Base-by-base conservation (phyloP, 2,888 invertebrate genomes). In the Dyspetes luteomarginatus region DNA sequence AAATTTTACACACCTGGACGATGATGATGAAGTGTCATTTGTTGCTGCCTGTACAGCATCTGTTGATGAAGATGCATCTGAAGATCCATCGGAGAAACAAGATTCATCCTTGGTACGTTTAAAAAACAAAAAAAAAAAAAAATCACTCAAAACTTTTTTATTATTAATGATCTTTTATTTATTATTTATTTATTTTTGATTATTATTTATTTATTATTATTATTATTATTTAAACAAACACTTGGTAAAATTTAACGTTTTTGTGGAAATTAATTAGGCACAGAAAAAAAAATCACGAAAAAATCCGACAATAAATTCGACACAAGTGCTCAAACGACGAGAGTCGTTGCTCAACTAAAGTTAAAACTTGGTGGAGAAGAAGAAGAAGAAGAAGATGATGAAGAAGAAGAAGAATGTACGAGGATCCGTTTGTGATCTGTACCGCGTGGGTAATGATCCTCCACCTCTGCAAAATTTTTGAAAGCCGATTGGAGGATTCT, bases 1-100 rank as follows among this genome's bases (percentile, higher is more conserved):
- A 50, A 9, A 28, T 41, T 19, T 17, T 17, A 52, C 75, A 5
- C n/a, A 83, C 82, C 82, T 78, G 82, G 78, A 36, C 81, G 81
- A 72, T 83, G 81, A 73, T 83, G 84, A 81, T 84, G 85, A 3
- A 86, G 83, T 3, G 84, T 84, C 58, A 88, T 84, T 30, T 85
- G 84, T 3, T 87, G 88, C 50, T 87, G 87, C 24, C 84, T 82
- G 48, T 86, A 85, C 0, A 88, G 65, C 84, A 87, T 86, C 62
- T 85, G 84, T 17, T 86, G 85, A 58, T 86, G 86, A 30, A 86
- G 62, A 77, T 86, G 88, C 72, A 85, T 78, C 52, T 82, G 82
- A 72, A 87, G 56, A 56, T 88, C 85, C 83, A 87, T 84, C 9
- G 84, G 78, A 22, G 81, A 82, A 4, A 85, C 84, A 9, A 86